Conservation (phyloP, 2,113 vertebrate species). For the Trogon surrucura region DNA sequence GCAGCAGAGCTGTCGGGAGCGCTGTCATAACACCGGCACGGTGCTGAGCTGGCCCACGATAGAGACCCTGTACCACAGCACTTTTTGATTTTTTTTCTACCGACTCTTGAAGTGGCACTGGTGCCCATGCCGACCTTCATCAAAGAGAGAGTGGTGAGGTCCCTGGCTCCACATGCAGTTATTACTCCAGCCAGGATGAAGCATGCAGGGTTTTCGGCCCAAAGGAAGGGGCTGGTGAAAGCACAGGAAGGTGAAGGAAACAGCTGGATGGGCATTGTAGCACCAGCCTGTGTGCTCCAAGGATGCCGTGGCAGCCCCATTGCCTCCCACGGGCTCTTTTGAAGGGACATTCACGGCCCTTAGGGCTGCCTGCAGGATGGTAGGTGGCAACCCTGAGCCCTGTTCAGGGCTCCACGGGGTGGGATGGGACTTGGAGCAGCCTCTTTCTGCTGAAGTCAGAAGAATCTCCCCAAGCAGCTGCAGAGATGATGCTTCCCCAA, state of each 20-base stretch:
- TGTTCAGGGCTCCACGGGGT: neutral
- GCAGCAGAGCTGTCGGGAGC: slow-evolving; percentile 30
- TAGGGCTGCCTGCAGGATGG: neutral
- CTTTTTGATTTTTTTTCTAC: neutral
- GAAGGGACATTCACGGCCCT: neutral
- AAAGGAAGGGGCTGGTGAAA: slow-evolving; percentile 39
- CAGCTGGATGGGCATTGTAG: neutral
- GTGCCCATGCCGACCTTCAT: neutral
- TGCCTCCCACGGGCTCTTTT: accelerated
- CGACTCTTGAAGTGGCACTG: neutral
- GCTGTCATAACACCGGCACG: neutral
- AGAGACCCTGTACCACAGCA: neutral
- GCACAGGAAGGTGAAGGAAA: slow-evolving; percentile 23
- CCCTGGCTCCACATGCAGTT: neutral
- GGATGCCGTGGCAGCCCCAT: neutral
- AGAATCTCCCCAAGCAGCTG: accelerated
- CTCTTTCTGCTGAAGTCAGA: neutral
- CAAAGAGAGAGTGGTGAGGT: neutral
- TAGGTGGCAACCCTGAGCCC: neutral
- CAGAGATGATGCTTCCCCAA: neutral
- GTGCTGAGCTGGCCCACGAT: accelerated
- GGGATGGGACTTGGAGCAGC: accelerated
- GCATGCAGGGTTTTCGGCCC: accelerated
- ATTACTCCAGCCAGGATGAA: neutral
- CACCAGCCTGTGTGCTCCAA: neutral